Conservation (phyloP, 2,113 vertebrate species). For the Sinocyclocheilus rhinocerous region DNA sequence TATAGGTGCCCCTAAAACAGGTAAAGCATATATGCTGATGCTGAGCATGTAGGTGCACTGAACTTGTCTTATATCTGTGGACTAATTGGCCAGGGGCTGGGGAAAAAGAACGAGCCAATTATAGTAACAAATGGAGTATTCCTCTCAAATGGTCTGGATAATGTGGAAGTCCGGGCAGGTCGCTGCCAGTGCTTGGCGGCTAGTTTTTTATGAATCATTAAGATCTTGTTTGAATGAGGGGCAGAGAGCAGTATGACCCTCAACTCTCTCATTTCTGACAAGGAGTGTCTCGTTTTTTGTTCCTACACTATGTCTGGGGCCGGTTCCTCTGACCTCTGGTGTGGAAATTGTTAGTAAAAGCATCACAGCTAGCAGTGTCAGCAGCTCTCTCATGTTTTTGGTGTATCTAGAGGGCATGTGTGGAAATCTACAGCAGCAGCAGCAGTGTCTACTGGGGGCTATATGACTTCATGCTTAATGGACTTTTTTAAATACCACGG, state of each 20-base stretch:
- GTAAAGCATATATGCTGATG: not conserved
- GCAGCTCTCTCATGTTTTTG: not conserved
- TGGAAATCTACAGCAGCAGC: not conserved
- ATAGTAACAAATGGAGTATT: conserved; percentile 68
- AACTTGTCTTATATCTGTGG: conserved; percentile 50
- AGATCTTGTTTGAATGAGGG: conserved; percentile 53
- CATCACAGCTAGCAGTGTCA: not conserved
- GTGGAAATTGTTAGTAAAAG: not conserved
- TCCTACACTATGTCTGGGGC: not conserved
- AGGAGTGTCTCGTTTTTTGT: not conserved
- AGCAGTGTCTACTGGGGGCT: conserved; percentile 4
- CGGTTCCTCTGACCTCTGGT: not conserved
- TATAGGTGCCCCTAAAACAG: not conserved
- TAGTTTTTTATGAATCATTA: conserved; percentile 71
- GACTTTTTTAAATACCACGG: conserved; percentile 27
- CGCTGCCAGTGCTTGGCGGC: not conserved
- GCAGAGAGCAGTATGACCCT: conserved; percentile 24
- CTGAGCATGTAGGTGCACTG: not conserved
- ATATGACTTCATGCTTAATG: conserved; percentile 18
- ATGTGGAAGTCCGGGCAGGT: conserved; percentile 63
- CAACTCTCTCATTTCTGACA: conserved; percentile 37
- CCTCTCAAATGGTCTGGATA: conserved; percentile 62
- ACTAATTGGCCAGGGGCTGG: conserved; percentile 23
- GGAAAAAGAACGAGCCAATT: conserved; percentile 63
- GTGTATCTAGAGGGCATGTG: not conserved